Evolutionary conservation across 2,113 vertebrate genomes (phyloP), one percentile per base, ranked within the genome.

Genomic region (Bos javanicus): DNA sequence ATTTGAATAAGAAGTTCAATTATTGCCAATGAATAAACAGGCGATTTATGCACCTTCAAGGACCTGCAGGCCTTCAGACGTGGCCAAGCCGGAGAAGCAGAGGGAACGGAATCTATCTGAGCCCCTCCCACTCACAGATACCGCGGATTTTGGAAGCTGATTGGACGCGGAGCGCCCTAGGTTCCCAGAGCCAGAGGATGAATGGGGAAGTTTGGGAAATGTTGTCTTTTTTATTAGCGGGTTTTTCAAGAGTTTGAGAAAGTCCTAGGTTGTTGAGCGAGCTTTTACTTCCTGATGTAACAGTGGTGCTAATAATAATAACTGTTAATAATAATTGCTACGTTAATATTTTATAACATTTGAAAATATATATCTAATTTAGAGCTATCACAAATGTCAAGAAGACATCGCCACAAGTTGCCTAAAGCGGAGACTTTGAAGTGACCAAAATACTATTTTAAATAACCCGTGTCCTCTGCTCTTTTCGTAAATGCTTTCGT

Each of bases 61-160:
- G 98, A 98, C 95, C 98, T 96, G 7, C 46, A 16, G 17, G 3
- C 52, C 67, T 56, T 96, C 90, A 59, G 97, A 99, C 99, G 99
- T 99, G 99, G 98, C 98, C 30, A 12, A 71, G 39, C 43, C 1
- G 0, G 25, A 14, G 56, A 0, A 2, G 48, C 33, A 3, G 52
- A 76, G 46, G 26, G 0, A 3, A 6, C 1, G 0, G 3, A 1
- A 3, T 10, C 23, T 15, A 0, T 10, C 52, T 5, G 17, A 39
- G 81, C 74, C 67, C 94, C 93, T 15, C 97, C 97, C 93, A 52
- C 71, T 48, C 16, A n/a, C 80, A 17, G 52, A 21, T 6, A 33
- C 54, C 7, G 8, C 6, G 28, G 15, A 10, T 12, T 17, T 21
- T 62, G 87, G 28, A 50, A 30, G 88, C 85, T 87, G 94, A 95